Percentiles rank a stretch among this genome's conserved stretches.
Conservation (phyloP, 1,140 invertebrate species). For the Acyrthosiphon pisum region DNA sequence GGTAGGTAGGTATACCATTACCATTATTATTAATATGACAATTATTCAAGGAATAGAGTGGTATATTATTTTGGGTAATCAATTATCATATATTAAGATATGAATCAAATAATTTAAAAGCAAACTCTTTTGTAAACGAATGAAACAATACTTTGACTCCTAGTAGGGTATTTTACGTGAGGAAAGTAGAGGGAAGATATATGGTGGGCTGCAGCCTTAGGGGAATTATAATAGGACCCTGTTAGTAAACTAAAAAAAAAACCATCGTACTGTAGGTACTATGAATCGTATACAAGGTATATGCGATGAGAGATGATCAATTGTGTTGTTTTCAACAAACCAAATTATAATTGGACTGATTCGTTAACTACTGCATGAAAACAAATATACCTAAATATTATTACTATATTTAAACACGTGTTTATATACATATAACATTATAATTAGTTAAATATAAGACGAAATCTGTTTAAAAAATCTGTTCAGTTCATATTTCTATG, state of each 20-base stretch:
- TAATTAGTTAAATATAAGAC: neutral
- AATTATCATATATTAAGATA: slow-evolving; percentile 57
- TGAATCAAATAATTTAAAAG: slow-evolving; percentile 29
- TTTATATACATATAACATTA: neutral
- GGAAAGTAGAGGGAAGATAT: neutral
- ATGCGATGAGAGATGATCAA: neutral
- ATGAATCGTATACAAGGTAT: neutral
- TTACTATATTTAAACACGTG: neutral
- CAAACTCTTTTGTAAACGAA: neutral
- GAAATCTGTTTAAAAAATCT: neutral
- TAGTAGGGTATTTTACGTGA: neutral
- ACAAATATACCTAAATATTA: neutral
- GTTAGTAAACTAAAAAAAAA: slow-evolving; percentile 21
- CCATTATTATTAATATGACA: slow-evolving; percentile 36
- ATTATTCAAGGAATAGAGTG: slow-evolving; percentile 30
- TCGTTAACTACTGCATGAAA: neutral
- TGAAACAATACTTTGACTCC: slow-evolving; percentile 2
- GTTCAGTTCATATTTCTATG: neutral
- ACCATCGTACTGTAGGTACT: neutral
- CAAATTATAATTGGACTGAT: slow-evolving; percentile 15
- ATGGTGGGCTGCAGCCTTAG: neutral
- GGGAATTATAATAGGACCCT: slow-evolving; percentile 32
- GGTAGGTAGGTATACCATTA: neutral
- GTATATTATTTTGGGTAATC: slow-evolving; percentile 26
- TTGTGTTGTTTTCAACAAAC: neutral